A percentile compares a stretch with the other conserved stretches of the same genome.
Conservation (phyloP, 2,888 invertebrate genomes). For the Parnassius orleans region DNA sequence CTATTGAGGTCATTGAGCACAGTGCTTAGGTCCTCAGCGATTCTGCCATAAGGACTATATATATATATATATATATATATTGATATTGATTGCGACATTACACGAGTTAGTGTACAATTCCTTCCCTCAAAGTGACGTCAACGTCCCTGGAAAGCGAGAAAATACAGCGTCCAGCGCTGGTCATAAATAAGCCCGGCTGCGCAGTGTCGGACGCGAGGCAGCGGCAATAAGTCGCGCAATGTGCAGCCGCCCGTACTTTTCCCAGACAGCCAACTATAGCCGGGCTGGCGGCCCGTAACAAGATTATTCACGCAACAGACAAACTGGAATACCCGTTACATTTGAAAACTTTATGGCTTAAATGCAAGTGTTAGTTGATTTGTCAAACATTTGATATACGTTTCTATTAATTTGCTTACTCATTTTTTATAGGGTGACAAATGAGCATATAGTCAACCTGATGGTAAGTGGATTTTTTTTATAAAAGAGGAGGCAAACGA, state of each 20-base stretch:
- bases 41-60: too few species aligned
- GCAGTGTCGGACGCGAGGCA: neutral
- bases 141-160: neutral
- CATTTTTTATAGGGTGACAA: too few species aligned
- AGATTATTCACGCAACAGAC: neutral
- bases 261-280: neutral
- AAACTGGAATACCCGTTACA: neutral
- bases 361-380: too few species aligned
- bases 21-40: too few species aligned
- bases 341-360: neutral
- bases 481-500: too few species aligned
- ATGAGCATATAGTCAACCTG: too few species aligned
- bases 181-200: neutral
- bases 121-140: neutral
- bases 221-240: neutral
- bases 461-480: too few species aligned
- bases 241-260: neutral
- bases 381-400: too few species aligned
- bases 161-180: conserved; percentile 1
- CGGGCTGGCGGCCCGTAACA: neutral
- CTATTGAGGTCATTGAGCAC: too few species aligned
- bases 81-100: too few species aligned
- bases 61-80: too few species aligned
- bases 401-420: too few species aligned
- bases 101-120: neutral